Percentiles rank a stretch among this genome's conserved stretches.
Conservation (phyloP, 2,797 vertebrate species). For the Spinus olivaceus region DNA sequence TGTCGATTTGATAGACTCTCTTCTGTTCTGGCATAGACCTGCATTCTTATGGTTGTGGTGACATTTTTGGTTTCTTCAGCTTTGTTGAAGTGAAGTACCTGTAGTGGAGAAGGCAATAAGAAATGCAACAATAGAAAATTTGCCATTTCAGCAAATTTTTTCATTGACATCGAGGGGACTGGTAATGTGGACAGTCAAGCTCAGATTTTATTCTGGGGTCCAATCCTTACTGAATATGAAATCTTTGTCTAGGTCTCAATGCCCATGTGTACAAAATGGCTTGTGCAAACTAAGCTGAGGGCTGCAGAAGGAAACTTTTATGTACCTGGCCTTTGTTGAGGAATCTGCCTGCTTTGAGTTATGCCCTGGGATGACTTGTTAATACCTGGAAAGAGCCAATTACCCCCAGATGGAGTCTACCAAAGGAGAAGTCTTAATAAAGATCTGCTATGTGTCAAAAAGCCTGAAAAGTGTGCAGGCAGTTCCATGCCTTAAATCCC, state of each 20-base stretch:
- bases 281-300: not conserved
- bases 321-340: not conserved
- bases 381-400: not conserved
- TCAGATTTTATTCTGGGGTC: not conserved
- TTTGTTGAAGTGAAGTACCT: constrained; percentile 72
- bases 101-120: not conserved
- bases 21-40: constrained; percentile 36
- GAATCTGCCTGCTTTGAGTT: not conserved
- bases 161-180: not conserved
- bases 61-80: not conserved
- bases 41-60: not conserved
- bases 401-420: not conserved
- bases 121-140: not conserved
- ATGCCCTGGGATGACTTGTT: not conserved
- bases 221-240: not conserved
- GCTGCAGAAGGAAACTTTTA: not conserved
- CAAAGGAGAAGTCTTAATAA: not conserved
- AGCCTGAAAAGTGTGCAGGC: not conserved
- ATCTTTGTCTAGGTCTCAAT: not conserved
- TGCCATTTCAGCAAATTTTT: not conserved
- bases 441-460: not conserved
- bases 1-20: constrained; percentile 4
- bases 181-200: not conserved
- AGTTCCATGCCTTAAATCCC: not conserved
- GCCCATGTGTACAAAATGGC: not conserved